Base-by-base conservation (phyloP, 2,797 vertebrate genomes). In the Acanthurus tractus region DNA sequence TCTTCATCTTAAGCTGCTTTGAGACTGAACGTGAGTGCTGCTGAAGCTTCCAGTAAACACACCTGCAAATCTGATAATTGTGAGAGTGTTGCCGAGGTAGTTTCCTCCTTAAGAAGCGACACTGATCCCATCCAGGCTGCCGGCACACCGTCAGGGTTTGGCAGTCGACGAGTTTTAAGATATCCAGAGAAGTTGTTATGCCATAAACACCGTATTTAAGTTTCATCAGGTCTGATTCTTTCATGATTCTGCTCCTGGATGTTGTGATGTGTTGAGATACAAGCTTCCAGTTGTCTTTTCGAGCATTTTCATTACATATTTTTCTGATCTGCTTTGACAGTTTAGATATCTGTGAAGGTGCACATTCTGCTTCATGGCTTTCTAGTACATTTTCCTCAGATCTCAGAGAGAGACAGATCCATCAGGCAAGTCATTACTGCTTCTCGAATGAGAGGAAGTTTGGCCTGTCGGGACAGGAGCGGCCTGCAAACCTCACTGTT, bases 271-370 rank as follows among this genome's bases (percentile, higher is more conserved):
- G 14, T 10, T 63, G 22, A 23, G 45, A 62, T 40, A 66, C 17
- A 38, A 78, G 67, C 42, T 45, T 17, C 0, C 0, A 53, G 55
- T 1, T 63, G 2, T 74, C 29, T 63, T 25, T 15, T 46, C 25
- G 70, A 36, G 55, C 38, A 54, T 49, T n/a, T 64, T 81, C 36
- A 29, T 59, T 15, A 46, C 20, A n/a, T 46, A 46, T n/a, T 50
- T 3, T 53, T 73, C 44, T 66, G 53, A 69, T 83, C 53, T 76
- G 64, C 70, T 68, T 70, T 66, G 36, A 83, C 74, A 74, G 64
- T 71, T 72, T 38, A 34, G 62, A 74, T 59, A 34, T 72, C 44
- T 79, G 62, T 69, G 12, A 52, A 61, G 18, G 34, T 52, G 15
- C 22, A 71, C n/a, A 44, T 11, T 48, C 64, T 23, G 23, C 57